These are phyloP conservation scores for Campaea margaritaria DNA, from an alignment of 2,888 invertebrate genomes.

Conservation along the genomic window DNA sequence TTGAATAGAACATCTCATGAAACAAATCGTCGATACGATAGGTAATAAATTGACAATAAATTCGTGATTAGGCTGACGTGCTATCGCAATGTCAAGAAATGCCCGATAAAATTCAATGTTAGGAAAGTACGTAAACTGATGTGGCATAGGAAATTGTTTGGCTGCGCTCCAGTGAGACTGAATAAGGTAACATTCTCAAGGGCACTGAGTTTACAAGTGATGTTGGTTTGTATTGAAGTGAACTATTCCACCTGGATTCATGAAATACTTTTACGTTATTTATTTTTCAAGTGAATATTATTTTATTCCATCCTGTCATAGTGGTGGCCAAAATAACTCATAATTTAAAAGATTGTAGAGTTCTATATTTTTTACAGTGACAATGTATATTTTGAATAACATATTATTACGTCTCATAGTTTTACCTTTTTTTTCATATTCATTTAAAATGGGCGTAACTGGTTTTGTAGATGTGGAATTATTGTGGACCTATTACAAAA, in stretches of 20 bases:
- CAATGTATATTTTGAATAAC: too few relatives aligned
- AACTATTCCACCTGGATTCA: background rate
- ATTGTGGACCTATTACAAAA: too few relatives aligned
- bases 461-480: too few relatives aligned
- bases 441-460: too few relatives aligned
- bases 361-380: too few relatives aligned
- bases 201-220: constrained; percentile 62
- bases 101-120: constrained; percentile 50
- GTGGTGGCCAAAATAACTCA: too few relatives aligned
- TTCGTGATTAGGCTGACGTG: constrained; percentile 1
- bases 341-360: too few relatives aligned
- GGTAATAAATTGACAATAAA: constrained; percentile 13
- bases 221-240: constrained; percentile 45
- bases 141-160: constrained; percentile 66
- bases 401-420: too few relatives aligned
- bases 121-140: constrained; percentile 63
- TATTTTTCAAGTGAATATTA: too few relatives aligned
- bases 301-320: too few relatives aligned
- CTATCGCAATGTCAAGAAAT: constrained; percentile 13
- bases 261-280: constrained; percentile 14
- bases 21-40: background rate
- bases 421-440: too few relatives aligned
- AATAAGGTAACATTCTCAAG: constrained; percentile 69
- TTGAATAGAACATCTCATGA: constrained; percentile 3
- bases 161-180: constrained; percentile 61